A percentile compares a stretch with the other conserved stretches of the same genome.
These are phyloP conservation scores for Cataglyphis cursor DNA, from an alignment of 2,888 invertebrate species.

Conservation along the genomic window DNA sequence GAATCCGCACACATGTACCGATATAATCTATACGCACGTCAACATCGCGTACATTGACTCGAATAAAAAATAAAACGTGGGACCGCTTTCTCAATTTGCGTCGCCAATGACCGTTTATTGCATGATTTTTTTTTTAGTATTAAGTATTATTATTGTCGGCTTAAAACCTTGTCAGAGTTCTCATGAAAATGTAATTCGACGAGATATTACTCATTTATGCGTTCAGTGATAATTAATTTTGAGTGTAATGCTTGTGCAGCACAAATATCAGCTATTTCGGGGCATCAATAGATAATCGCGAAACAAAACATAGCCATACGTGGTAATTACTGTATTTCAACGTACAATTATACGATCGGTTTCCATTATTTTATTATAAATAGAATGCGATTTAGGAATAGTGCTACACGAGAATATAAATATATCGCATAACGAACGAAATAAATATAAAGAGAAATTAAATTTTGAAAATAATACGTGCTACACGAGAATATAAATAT, in stretches of 20 bases:
- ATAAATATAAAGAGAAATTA: slow-evolving; percentile 4
- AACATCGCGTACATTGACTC: not conserved
- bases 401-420: not conserved
- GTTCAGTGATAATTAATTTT: slow-evolving; percentile 55
- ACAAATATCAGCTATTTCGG: slow-evolving; percentile 56
- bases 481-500: too few species aligned
- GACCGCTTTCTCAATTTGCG: not conserved
- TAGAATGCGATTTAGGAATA: slow-evolving; percentile 7
- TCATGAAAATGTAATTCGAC: slow-evolving; percentile 48
- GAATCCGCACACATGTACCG: slow-evolving; percentile 43
- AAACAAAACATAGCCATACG: slow-evolving; percentile 61
- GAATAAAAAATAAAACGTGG: not conserved
- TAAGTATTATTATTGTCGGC: slow-evolving; percentile 23
- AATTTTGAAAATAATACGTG: not conserved
- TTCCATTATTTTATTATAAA: slow-evolving; percentile 58
- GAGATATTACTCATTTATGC: slow-evolving; percentile 54
- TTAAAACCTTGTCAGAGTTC: not conserved
- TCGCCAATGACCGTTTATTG: not conserved
- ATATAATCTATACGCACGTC: not conserved
- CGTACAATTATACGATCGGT: slow-evolving; percentile 45
- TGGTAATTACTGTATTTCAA: slow-evolving; percentile 60
- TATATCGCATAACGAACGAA: not conserved
- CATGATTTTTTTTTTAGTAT: not conserved
- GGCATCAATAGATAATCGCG: slow-evolving; percentile 65
- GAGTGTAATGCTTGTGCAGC: slow-evolving; percentile 49